A percentile compares a stretch with the other conserved stretches of the same genome.
Conservation (phyloP, 2,888 invertebrate species). For the Acronicta psi region DNA sequence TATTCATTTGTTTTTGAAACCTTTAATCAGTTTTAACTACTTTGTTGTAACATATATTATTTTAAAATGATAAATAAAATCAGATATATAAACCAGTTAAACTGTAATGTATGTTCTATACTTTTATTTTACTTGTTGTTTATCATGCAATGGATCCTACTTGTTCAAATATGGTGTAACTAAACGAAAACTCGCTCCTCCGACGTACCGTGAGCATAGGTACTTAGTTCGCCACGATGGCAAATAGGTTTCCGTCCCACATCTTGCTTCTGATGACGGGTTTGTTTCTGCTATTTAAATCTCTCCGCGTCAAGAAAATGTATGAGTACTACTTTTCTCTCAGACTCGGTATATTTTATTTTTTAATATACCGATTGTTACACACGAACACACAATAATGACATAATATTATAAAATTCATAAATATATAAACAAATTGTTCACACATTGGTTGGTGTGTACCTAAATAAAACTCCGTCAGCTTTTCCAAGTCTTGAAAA, state of each 20-base stretch:
- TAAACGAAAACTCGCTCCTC: slow-evolving; percentile 48
- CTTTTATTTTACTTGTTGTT: background rate
- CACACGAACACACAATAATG: too few species aligned
- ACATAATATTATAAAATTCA: too few species aligned
- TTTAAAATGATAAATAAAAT: too few species aligned
- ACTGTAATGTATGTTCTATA: too few species aligned
- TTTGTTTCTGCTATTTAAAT: slow-evolving; percentile 50
- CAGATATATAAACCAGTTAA: too few species aligned
- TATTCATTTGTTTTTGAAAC: too few species aligned
- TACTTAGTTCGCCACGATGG: slow-evolving; percentile 58
- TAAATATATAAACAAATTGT: slow-evolving; percentile 23
- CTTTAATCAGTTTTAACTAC: too few species aligned
- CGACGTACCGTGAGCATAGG: slow-evolving; percentile 62
- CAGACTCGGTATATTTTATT: too few species aligned
- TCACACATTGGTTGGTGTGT: slow-evolving; percentile 20
- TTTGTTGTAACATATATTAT: too few species aligned
- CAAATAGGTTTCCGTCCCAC: slow-evolving; percentile 65
- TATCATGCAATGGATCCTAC: slow-evolving; percentile 17
- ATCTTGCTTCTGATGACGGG: slow-evolving; percentile 43
- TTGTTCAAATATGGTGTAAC: slow-evolving; percentile 32
- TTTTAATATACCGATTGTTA: too few species aligned
- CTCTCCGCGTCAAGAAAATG: slow-evolving; percentile 33
- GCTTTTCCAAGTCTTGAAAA: slow-evolving; percentile 32
- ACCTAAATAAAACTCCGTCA: slow-evolving; percentile 37
- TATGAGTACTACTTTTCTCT: slow-evolving; percentile 31